These are phyloP conservation scores for Nowickia ferox DNA, from an alignment of 2,888 invertebrate genomes.

Conservation along the genomic window DNA sequence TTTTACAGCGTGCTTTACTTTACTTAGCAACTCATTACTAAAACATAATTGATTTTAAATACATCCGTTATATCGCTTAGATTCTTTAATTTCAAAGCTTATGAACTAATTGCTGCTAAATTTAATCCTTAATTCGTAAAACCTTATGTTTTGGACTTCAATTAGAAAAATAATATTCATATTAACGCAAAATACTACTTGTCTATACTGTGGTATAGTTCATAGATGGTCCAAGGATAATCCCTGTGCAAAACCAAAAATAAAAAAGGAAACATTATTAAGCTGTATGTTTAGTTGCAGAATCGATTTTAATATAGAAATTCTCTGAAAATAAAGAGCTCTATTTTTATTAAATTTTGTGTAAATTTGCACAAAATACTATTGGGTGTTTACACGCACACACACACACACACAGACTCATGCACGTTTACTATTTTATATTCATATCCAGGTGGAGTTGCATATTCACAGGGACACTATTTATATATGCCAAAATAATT, in stretches of 20 bases:
- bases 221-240: background rate
- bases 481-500: background rate
- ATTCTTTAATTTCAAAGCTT: background rate
- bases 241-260: background rate
- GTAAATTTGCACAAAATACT: slow-evolving; percentile 20
- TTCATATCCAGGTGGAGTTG: slow-evolving; percentile 41
- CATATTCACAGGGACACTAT: background rate
- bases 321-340: background rate
- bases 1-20: too few species aligned
- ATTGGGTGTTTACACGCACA: background rate
- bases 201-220: background rate
- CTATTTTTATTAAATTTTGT: slow-evolving; percentile 45
- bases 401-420: too few species aligned
- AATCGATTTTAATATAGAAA: slow-evolving; percentile 31
- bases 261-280: slow-evolving; percentile 8
- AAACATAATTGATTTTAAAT: background rate
- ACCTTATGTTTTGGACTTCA: background rate
- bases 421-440: background rate
- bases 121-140: background rate
- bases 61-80: too few species aligned
- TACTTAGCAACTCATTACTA: background rate
- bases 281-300: slow-evolving; percentile 27
- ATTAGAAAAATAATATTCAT: background rate
- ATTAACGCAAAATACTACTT: background rate
- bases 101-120: background rate